Evolutionary conservation across 2,888 invertebrate genomes (phyloP), one percentile per base, ranked within the genome.

Genomic region (Odontomyia ornata): DNA sequence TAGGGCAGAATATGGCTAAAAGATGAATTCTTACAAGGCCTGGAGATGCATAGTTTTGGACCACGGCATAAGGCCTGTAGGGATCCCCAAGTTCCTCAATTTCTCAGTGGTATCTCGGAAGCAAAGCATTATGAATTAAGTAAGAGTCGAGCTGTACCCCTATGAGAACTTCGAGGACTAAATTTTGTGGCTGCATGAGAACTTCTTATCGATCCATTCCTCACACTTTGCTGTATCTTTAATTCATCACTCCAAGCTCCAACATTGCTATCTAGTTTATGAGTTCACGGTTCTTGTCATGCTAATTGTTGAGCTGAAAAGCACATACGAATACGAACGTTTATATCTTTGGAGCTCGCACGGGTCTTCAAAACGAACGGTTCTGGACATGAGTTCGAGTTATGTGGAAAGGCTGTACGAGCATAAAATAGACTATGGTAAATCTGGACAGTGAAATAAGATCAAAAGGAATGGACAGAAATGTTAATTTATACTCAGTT

Each of bases 251-350:
- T 30, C 1, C 23, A 69, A 47, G 47, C 69, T 47, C 25, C 25
- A 72, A 56, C 57, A 30, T 43, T 21, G 11, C 43, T 23, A 73
- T 57, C 73, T 57, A 73, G 57, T 73, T 73, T 73, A 73, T 73
- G 57, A 57, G 73, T 60, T 73, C 73, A 57, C 57, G 43, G 25
- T 36, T 57, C 73, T 60, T 60, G 73, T 73, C 73, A 73, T 73
- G 73, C 73, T 73, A 73, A 73, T 73, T 73, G 57, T 36, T 57
- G 47, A 47, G 43, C 43, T 69, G 46, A 69, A 69, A 69, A 30
- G 23, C 30, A 25, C 25, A 18, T 25, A 25, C 25, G 56, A 4
- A n/a, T 5, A 9, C 56, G 57, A n/a, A 4, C 25, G 11, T 30
- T 5, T 46, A 47, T 47, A 69, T 47, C 28, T 69, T 69, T n/a